Base-by-base conservation (phyloP, 2,797 vertebrate species). In the Anguilla anguilla region DNA sequence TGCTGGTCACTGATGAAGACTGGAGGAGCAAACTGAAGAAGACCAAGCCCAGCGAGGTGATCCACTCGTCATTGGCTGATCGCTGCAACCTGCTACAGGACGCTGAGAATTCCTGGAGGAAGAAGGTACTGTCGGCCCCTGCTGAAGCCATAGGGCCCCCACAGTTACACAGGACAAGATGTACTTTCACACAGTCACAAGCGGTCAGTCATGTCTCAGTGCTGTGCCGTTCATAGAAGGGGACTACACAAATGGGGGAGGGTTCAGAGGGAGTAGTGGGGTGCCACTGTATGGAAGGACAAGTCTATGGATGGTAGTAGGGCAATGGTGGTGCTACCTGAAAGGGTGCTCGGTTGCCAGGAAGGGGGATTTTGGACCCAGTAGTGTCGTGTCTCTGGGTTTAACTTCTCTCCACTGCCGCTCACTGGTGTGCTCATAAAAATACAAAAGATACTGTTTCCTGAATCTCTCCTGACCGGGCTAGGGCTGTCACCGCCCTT, bases 31-130 rank as follows among this genome's bases (percentile, higher is more conserved):
- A 39, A 64, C 53, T 53, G 49, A 84, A 86, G 6, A 89, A 89
- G 49, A 92, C 85, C 5, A 1, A 82, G n/a, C 53, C 46, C 0
- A 19, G 31, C 7, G 89, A 86, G 83, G 89, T 53, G 0, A 86
- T 91, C 82, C 87, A 88, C 87, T 92, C 92, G 46, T 89, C 90
- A 0, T 83, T 86, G 49, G 69, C 6, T 22, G 91, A 92, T 0
- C 43, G 85, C 59, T 28, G 55, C 10, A 2, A 51, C 6, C 59
- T 86, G 39, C 87, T 77, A 7, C 92, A 88, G 88, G 92, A 90
- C 51, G 6, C 84, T 0, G 83, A 85, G 28, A 79, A 69, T 15
- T 17, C 43, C 86, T 83, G 53, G 86, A 88, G 51, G 64, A 88
- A 64, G 74, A 90, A 90, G 92, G 92, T 92, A 83, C 81, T 84